These are phyloP conservation scores for Taphrorychus bicolor DNA, from an alignment of 2,888 invertebrate genomes.

Conservation along the genomic window DNA sequence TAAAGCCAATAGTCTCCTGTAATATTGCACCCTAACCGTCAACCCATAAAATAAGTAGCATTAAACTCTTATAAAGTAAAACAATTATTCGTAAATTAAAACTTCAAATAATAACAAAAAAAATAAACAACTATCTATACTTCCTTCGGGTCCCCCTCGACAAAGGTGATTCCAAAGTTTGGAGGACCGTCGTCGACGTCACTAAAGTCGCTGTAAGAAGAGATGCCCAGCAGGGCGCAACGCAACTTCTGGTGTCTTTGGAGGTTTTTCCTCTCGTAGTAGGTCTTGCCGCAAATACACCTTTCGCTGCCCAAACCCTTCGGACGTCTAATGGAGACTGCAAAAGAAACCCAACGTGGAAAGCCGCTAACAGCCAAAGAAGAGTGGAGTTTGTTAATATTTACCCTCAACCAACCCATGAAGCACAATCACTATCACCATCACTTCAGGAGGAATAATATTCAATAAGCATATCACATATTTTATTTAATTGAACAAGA, in stretches of 20 bases:
- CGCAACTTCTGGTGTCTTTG: slow-evolving; percentile 50
- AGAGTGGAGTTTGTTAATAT: background rate
- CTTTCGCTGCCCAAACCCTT: slow-evolving; percentile 48
- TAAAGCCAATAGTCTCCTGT: no score
- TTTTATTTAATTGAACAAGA: no score
- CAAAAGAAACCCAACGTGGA: slow-evolving; percentile 6
- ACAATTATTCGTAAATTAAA: no score
- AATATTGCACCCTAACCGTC: background rate
- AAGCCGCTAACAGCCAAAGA: background rate
- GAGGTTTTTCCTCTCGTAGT: slow-evolving; percentile 52
- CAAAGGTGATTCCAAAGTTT: slow-evolving; percentile 19
- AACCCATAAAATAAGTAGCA: background rate
- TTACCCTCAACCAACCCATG: slow-evolving; percentile 1
- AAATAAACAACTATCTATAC: background rate
- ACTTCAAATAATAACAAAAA: no score
- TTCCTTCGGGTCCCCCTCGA: slow-evolving; percentile 13
- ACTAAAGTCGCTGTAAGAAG: slow-evolving; percentile 10
- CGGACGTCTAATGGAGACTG: slow-evolving; percentile 44
- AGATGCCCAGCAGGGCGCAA: slow-evolving; percentile 38
- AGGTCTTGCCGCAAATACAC: slow-evolving; percentile 50
- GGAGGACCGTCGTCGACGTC: slow-evolving; percentile 13
- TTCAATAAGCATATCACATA: no score
- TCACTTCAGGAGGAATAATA: no score
- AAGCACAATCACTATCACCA: background rate
- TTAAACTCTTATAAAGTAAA: background rate